Base-by-base conservation (phyloP, 92 coral and sea anemone genomes). In the Palythoa caribaeorum region DNA sequence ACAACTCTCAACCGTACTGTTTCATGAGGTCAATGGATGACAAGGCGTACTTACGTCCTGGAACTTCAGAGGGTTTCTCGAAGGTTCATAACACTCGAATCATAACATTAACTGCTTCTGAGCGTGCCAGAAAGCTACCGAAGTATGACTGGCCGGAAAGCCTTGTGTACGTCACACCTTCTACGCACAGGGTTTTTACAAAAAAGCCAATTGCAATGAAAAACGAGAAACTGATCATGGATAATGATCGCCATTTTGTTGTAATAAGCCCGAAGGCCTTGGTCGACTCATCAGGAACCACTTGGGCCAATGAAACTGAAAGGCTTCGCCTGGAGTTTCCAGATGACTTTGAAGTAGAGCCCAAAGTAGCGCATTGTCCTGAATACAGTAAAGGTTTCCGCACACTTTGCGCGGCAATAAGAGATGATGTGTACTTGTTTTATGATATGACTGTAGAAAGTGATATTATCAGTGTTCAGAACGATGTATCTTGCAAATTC, bases 91-190 rank as follows among this genome's bases (percentile, higher is more conserved):
- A 53, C 38, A 7, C 44, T 5, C 62, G 48, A 35, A 86, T 86
- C 6, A 13, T 86, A 20, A 86, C 52, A 19, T 11, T 40, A 39
- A 35, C 90, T 37, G 52, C 84, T 83, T 38, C 60, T 38, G 89
- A 75, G 10, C 70, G 83, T 21, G 83, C 83, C 12, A 86, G 62
- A 55, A 54, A 86, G 39, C 38, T 86, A 10, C 89, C 89, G n/a
- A 76, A 86, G 70, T 86, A 86, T 36, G 89, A 86, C 80, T 86
- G 75, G 83, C 89, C 89, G 36, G 83, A 86, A 86, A 38, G 59
- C 15, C 38, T 50, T 17, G 84, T 86, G 35, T 86, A 86, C 47
- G 9, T 52, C 9, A 86, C 89, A 37, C 89, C 89, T 21, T 75
- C 89, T 10, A 75, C 89, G 6, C 89, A 86, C 83, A 74, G 74